Base-by-base conservation (phyloP, 2,113 vertebrate genomes). In the Rhineura floridana region DNA sequence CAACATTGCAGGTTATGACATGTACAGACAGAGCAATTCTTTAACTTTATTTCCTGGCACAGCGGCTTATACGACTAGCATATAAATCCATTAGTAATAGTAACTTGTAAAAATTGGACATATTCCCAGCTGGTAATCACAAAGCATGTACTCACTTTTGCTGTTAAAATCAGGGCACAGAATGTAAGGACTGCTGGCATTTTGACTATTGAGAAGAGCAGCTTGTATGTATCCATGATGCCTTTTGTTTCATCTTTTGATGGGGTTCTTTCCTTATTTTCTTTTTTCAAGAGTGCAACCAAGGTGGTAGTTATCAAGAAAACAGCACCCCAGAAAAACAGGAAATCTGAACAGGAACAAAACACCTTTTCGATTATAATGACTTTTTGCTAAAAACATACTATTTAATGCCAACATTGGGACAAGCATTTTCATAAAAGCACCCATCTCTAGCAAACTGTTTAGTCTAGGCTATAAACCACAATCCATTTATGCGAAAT, bases 111-210 rank as follows among this genome's bases (percentile, higher is more conserved):
- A 83, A 46, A 80, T 17, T 28, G 30, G 1, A 25, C 23, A 67
- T 3, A 39, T 67, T 50, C 33, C 46, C 1, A 0, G 42, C 55
- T 52, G n/a, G 9, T 67, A 69, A 78, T n/a, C 28, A 15, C 42
- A 88, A 81, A 46, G 52, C 79, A 87, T 90, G 72, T 85, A 90
- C 97, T 95, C 95, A 99, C 99, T 95, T 99, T 99, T 70, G 98
- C 98, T 0, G 99, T 99, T 85, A 99, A 97, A 90, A 99, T 97
- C 95, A 99, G 92, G 89, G 94, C 83, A 88, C 99, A 99, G 93
- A 99, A 99, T 7, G 97, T 98, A 81, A 98, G 97, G 89, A 99
- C 98, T 7, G 98, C 97, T 0, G 98, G 99, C 98, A 99, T 98
- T 95, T 97, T 99, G 94, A 99, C 93, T 83, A 99, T 99, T 55